Conservation (phyloP, 2,113 vertebrate species). For the Pteropus alecto region DNA sequence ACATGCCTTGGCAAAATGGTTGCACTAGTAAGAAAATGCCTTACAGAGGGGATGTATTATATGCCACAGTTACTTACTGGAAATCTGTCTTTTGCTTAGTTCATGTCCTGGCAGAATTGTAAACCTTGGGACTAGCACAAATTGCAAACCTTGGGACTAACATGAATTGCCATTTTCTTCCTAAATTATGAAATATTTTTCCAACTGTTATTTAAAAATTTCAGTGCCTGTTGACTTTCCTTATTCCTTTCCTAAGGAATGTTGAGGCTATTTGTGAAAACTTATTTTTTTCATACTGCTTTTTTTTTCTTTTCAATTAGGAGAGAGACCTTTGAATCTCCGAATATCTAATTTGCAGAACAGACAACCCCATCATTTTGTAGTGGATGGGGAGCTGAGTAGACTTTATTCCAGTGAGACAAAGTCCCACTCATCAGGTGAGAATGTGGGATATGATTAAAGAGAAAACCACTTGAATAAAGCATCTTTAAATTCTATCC, state of each 20-base stretch:
- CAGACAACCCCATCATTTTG: constrained; percentile 85
- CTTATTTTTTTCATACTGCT: not conserved
- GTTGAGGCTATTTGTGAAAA: not conserved
- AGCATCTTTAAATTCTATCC: not conserved
- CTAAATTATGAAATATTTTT: not conserved
- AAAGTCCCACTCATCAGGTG: constrained; percentile 87
- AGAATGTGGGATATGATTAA: constrained; percentile 27
- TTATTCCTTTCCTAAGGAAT: not conserved
- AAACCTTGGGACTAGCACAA: not conserved
- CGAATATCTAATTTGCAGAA: constrained; percentile 86
- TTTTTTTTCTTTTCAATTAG: constrained; percentile 73
- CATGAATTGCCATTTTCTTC: constrained; percentile 32
- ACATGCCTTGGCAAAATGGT: not conserved
- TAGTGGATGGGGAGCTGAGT: constrained; percentile 87
- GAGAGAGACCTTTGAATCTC: constrained; percentile 92
- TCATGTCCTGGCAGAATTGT: not conserved
- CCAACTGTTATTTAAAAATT: not conserved
- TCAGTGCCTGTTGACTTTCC: not conserved
- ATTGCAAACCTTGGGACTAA: not conserved
- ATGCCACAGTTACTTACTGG: not conserved
- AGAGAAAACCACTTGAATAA: not conserved
- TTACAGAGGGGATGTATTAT: not conserved
- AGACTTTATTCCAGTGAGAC: constrained; percentile 88
- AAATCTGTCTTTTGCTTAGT: constrained; percentile 1
- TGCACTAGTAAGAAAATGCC: not conserved